phyloP scores from a whole-genome alignment of 1,140 invertebrate species.

The Parapsyche elsis region DNA sequence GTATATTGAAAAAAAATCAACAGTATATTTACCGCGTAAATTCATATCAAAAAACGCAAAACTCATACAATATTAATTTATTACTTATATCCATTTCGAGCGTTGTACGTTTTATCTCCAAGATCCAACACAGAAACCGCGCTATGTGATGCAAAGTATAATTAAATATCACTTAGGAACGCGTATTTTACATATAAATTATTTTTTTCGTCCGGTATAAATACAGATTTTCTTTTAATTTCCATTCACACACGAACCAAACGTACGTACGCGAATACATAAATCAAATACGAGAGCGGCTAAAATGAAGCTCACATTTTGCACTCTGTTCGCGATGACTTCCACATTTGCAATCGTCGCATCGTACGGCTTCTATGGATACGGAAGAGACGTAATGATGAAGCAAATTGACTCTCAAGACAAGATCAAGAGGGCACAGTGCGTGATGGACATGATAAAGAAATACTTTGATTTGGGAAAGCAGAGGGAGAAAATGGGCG shows the following conservation, averaged over 20 bases:
- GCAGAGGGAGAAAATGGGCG: not conserved
- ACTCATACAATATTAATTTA: constrained; percentile 15
- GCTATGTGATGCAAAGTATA: constrained; percentile 5
- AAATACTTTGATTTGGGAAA: constrained; percentile 4
- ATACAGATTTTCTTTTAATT: constrained; percentile 9
- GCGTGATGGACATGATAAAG: constrained; percentile 22
- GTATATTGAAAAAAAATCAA: no score
- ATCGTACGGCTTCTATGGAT: not conserved
- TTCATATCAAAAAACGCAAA: not conserved
- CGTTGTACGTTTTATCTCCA: not conserved
- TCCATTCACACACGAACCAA: not conserved
- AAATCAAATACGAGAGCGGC: not conserved
- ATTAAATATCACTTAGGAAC: constrained; percentile 19
- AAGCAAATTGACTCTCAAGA: not conserved
- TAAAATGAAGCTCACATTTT: not conserved
- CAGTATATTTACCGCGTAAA: no score
- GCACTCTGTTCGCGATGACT: not conserved
- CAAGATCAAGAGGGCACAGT: not conserved
- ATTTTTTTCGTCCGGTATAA: not conserved
- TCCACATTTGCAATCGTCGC: not conserved
- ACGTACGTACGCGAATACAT: not conserved
- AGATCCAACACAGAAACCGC: not conserved
- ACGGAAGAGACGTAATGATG: not conserved
- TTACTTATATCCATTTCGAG: not conserved
- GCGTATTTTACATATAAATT: not conserved